Base-by-base conservation (phyloP, 1,140 invertebrate genomes). In the Schlechtendalia chinensis region DNA sequence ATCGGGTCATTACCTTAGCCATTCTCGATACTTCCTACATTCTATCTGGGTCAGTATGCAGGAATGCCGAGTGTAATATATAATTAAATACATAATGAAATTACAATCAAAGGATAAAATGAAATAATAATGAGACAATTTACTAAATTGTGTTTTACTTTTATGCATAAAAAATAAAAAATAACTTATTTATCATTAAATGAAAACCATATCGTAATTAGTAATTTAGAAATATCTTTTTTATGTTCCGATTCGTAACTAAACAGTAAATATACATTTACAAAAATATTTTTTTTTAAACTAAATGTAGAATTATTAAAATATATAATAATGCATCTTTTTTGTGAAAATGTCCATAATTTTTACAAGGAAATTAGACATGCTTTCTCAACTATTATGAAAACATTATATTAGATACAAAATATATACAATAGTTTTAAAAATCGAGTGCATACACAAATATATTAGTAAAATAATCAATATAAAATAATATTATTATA, bases 1-100 rank as follows among this genome's bases (percentile, higher is more conserved):
- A 79, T 79, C 58, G 58, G 75, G 75, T 79, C 75, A 79, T 79
- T 79, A 79, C 75, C 75, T 79, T 47, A 79, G 24, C 75, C 39
- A 79, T 79, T 79, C 75, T 47, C 39, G 32, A 79, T 79, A 79
- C 75, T 79, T 79, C 75, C 75, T 79, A 61, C 39, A 79, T 79
- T 22, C 29, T 19, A 79, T 79, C 75, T 79, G 39, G 75, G 75
- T 79, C 75, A 79, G 56, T 79, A 75, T 61, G 58, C 39, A 79
- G 39, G 75, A 79, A 79, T 79, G 56, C 29, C 10, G 39, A 79
- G 58, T 63, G 39, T 59, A 79, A 61, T 79, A 27, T 79, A 63
- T 79, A 79, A 63, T 63, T 79, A 79, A 63, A 79, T 79, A 50
- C 22, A 61, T 79, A 54, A 72, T 24, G 10, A 71, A 72, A 72